phyloP scores from a whole-genome alignment of 1,140 invertebrate species.

The Eumaeus atala region DNA sequence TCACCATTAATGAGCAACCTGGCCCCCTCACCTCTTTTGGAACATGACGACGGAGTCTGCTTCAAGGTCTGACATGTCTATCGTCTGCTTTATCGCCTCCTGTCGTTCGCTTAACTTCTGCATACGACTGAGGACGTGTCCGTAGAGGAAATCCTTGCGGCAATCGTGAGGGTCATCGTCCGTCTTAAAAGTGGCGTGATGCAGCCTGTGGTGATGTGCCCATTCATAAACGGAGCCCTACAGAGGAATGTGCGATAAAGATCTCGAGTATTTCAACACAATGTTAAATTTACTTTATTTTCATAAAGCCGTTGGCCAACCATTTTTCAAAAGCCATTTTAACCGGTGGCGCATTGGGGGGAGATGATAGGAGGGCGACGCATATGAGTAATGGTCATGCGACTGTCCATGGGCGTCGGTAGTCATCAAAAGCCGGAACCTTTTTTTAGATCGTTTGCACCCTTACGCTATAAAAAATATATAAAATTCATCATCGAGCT shows the following conservation, averaged over 20 bases:
- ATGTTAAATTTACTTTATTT: background rate
- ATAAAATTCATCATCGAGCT: too few relatives aligned
- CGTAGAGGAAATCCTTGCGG: conserved; percentile 88
- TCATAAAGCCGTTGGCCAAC: too few relatives aligned
- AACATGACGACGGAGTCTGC: conserved; percentile 89
- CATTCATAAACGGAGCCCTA: conserved; percentile 86
- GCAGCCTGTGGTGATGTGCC: conserved; percentile 89
- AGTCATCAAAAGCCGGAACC: too few relatives aligned
- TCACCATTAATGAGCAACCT: background rate
- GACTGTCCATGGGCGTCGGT: too few relatives aligned
- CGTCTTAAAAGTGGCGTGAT: conserved; percentile 91
- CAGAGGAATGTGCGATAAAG: conserved; percentile 21
- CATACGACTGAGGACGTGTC: conserved; percentile 84
- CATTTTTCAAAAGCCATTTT: too few relatives aligned
- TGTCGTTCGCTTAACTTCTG: conserved; percentile 82
- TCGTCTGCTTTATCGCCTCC: conserved; percentile 78
- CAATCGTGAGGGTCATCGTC: conserved; percentile 93
- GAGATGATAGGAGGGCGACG: too few relatives aligned
- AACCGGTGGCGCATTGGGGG: too few relatives aligned
- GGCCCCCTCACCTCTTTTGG: conserved; percentile 74
- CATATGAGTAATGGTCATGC: too few relatives aligned
- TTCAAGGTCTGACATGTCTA: conserved; percentile 92
- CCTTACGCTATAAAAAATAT: too few relatives aligned
- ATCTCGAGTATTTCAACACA: too few relatives aligned
- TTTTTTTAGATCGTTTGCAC: too few relatives aligned